Evolutionary conservation across 2,113 vertebrate species (phyloP), one percentile per base, ranked within the genome.

Genomic region (Globicephala melas): DNA sequence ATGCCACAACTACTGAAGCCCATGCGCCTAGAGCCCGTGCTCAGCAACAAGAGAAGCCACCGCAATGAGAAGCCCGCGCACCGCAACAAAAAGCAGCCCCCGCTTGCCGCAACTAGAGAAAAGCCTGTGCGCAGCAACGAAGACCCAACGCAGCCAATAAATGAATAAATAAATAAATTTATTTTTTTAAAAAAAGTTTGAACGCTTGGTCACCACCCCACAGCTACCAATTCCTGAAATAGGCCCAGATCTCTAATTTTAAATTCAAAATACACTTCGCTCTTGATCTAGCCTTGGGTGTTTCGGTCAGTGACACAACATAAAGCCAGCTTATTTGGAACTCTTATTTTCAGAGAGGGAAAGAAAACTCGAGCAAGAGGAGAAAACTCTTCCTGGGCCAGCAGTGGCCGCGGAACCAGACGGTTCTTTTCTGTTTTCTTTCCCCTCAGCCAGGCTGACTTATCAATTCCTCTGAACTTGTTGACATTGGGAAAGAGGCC

Each of bases 371-470:
- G 25, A 81, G 28, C 17, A 25, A 17, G 6, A 79, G 36, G 26
- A 58, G 36, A 68, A 9, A 70, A 58, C 50, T 5, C 77, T 58
- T 26, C 33, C 31, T 60, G 44, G 41, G 17, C 21, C 12, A 38
- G 5, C 20, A 0, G 28, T 0, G 25, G 63, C 26, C 2, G 0
- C 26, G 0, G 25, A 58, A 21, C 28, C 0, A 14, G 62, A 73
- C 15, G 50, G 33, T 33, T 36, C 17, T 63, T 47, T 25, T 36
- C 79, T 44, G 21, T 31, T 33, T 38, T 8, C 6, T 68, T 58
- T 62, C 50, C 47, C 21, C 20, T 50, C 63, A 33, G 41, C 25
- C 85, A 47, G 33, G 76, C 44, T 20, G 15, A 53, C 9, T 33
- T 50, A 79, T 13, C 53, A 44, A 4, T 63, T 88, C 71, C 65